phyloP scores from a whole-genome alignment of 2,888 invertebrate species.

The Melipona beecheii region DNA sequence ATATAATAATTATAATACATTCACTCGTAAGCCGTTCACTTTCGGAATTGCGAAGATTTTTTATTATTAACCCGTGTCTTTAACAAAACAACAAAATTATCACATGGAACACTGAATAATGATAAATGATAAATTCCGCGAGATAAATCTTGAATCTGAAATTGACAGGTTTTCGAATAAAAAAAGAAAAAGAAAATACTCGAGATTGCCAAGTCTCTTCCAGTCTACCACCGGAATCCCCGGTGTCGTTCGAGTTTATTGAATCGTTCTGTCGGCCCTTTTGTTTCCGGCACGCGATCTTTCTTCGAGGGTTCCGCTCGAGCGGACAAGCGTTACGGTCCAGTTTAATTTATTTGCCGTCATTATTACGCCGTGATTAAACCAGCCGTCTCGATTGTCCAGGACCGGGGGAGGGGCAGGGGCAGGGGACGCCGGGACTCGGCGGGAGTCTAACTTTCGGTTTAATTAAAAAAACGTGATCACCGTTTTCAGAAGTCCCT shows the following conservation, averaged over 20 bases:
- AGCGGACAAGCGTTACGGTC: slow-evolving; percentile 65
- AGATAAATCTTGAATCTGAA: background rate
- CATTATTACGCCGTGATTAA: slow-evolving; percentile 76
- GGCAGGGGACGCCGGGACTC: slow-evolving; percentile 25
- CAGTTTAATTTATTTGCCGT: slow-evolving; percentile 75
- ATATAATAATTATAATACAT: too few species aligned
- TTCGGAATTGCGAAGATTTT: too few species aligned
- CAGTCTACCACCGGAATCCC: background rate
- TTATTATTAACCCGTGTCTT: too few species aligned
- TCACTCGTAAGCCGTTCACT: too few species aligned
- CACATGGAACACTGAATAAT: too few species aligned
- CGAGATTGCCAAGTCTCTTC: background rate
- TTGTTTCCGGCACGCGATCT: slow-evolving; percentile 63
- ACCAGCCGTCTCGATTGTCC: slow-evolving; percentile 64
- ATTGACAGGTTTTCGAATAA: background rate
- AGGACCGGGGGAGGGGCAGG: too few species aligned
- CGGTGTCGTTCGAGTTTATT: slow-evolving; percentile 53
- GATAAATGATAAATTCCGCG: background rate
- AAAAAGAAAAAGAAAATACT: background rate
- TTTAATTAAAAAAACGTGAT: slow-evolving; percentile 76
- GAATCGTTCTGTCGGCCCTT: slow-evolving; percentile 60
- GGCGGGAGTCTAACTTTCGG: slow-evolving; percentile 67
- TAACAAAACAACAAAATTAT: too few species aligned
- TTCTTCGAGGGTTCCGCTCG: slow-evolving; percentile 60
- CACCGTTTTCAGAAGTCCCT: slow-evolving; percentile 66